Evolutionary conservation across 1,140 invertebrate genomes (phyloP).

Genomic region (Chymomyza costata): DNA sequence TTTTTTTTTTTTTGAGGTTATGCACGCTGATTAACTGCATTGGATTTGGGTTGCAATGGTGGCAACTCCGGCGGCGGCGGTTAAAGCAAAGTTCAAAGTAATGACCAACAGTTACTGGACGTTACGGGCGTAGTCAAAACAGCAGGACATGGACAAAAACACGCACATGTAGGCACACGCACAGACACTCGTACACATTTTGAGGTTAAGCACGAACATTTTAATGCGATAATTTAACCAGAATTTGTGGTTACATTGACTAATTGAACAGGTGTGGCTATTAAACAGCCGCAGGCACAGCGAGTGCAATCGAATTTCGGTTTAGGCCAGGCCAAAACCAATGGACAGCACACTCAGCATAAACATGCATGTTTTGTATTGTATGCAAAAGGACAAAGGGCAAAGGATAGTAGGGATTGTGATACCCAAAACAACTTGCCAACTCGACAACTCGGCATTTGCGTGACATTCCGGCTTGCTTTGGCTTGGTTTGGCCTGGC

Average conservation of each 20-base stretch:
- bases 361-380: background rate
- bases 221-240: conserved; percentile 75
- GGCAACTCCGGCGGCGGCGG: conserved; percentile 34
- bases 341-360: conserved; percentile 2
- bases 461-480: conserved; percentile 50
- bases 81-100: conserved; percentile 45
- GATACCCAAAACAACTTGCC: background rate
- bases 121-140: conserved; percentile 8
- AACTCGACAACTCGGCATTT: conserved; percentile 32
- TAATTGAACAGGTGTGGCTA: conserved; percentile 75
- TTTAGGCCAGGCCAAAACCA: conserved; percentile 22
- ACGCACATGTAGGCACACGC: conserved; percentile 35
- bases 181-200: conserved; percentile 36
- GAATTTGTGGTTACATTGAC: conserved; percentile 75
- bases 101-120: conserved; percentile 7
- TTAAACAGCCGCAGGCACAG: conserved; percentile 66
- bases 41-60: too few species aligned
- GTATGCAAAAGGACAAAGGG: background rate
- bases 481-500: background rate
- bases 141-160: conserved; percentile 31
- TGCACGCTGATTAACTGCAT: conserved; percentile 64
- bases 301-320: conserved; percentile 49
- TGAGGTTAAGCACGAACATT: conserved; percentile 74
- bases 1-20: conserved; percentile 44
- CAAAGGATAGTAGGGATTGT: background rate